A percentile compares a stretch with the other conserved stretches of the same genome.
phyloP scores from a whole-genome alignment of 2,113 vertebrate species.

The Rhinoderma darwinii region DNA sequence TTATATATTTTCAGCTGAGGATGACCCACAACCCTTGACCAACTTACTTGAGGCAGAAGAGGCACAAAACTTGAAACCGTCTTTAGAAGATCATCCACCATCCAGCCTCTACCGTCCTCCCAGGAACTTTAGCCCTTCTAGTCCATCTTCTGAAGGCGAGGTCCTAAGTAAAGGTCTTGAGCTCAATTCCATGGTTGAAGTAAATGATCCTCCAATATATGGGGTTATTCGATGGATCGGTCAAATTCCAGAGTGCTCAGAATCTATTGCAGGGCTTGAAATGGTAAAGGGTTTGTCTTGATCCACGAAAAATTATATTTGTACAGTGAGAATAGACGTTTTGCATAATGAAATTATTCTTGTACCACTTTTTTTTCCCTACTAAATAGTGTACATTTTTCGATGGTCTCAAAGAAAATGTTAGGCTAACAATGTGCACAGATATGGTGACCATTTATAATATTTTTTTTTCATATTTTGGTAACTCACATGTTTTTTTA shows the following conservation, averaged over 20 bases:
- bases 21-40: slow-evolving; percentile 63
- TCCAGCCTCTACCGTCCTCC: slow-evolving; percentile 30
- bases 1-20: not conserved
- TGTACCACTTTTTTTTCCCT: too few relatives aligned
- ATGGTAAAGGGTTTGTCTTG: slow-evolving; percentile 67
- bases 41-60: slow-evolving; percentile 53
- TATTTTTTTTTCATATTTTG: too few relatives aligned
- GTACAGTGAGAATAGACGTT: not conserved
- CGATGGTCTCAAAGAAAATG: too few relatives aligned
- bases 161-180: slow-evolving; percentile 66
- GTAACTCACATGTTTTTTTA: too few relatives aligned
- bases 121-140: not conserved
- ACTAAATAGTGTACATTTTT: too few relatives aligned
- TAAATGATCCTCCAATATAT: slow-evolving; percentile 78
- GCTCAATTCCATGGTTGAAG: slow-evolving; percentile 81
- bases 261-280: slow-evolving; percentile 78
- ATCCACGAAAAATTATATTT: not conserved
- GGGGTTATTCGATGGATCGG: slow-evolving; percentile 85
- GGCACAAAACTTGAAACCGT: not conserved
- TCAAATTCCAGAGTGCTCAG: slow-evolving; percentile 65
- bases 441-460: too few relatives aligned
- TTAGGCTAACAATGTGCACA: too few relatives aligned
- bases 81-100: slow-evolving; percentile 31
- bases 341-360: not conserved
- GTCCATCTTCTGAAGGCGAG: slow-evolving; percentile 47